Conservation (phyloP, 2,797 vertebrate species). For the Xenopus petersii region DNA sequence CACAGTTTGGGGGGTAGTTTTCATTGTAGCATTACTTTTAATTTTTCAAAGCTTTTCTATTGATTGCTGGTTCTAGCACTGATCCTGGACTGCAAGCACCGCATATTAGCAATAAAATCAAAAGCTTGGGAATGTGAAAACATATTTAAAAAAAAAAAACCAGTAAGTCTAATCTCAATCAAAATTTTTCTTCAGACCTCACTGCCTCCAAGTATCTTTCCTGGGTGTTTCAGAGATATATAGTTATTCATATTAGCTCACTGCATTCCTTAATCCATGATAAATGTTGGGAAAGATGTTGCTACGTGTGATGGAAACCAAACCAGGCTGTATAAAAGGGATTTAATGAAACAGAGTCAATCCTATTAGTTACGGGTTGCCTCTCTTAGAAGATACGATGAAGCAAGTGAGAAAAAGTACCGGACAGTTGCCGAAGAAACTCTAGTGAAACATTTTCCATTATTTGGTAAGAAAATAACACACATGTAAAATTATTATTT, state of each 20-base stretch:
- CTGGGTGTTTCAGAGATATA: slow-evolving; percentile 23
- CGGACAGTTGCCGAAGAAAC: neutral
- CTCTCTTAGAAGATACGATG: slow-evolving; percentile 70
- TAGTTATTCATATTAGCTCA: slow-evolving; percentile 45
- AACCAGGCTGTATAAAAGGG: slow-evolving; percentile 81
- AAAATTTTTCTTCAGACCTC: slow-evolving; percentile 10
- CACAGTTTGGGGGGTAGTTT: too few species aligned
- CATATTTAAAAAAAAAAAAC: slow-evolving; percentile 7
- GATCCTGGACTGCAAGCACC: too few species aligned
- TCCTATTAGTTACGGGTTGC: slow-evolving; percentile 85
- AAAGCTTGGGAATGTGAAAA: slow-evolving; percentile 24
- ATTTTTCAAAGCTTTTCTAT: too few species aligned
- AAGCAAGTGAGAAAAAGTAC: slow-evolving; percentile 48
- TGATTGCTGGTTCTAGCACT: too few species aligned
- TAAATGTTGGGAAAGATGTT: slow-evolving; percentile 71
- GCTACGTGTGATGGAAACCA: slow-evolving; percentile 81
- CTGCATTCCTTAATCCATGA: slow-evolving; percentile 56
- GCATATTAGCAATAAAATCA: neutral
- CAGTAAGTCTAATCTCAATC: slow-evolving; percentile 35
- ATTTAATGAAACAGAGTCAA: slow-evolving; percentile 88
- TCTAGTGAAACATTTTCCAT: neutral
- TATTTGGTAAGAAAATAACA: neutral
- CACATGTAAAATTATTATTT: neutral
- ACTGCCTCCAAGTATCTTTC: slow-evolving; percentile 23
- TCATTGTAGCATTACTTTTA: too few species aligned